Base-by-base conservation (phyloP, 2,888 invertebrate genomes). In the Norana najaformis region DNA sequence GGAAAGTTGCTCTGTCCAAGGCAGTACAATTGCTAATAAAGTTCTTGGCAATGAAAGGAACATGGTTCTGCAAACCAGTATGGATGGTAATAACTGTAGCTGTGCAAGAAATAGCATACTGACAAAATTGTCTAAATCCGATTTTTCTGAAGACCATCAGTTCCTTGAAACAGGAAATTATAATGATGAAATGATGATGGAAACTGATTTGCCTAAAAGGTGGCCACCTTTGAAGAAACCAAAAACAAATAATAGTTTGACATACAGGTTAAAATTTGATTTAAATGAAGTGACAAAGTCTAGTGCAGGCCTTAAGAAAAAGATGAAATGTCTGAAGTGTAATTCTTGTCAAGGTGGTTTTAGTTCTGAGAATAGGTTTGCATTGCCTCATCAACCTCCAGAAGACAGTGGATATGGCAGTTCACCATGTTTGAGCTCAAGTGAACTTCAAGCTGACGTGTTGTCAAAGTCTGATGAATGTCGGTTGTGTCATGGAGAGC, bases 381-480 rank as follows among this genome's bases (percentile, higher is more conserved):
- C 85, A 85, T 85, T 85, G 85, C 20, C 85, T 36, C 23, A 23
- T 0, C 36, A 85, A 36, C 85, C 5, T 85, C 35, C 35, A 8
- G 85, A 36, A 37, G 85, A 85, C 85, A 85, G 85, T 85, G 85
- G 85, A 30, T 85, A 85, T 36, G 85, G 35, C 36, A 37, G 85
- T 85, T 36, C 36, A 85, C 3, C 85, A 20, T 11, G 20, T 23
- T 36, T 85, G 20, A 23, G 85, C 85, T 36, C 85, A 20, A 85
- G 35, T 8, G 85, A 35, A 85, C 5, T 37, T 37, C 20, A 85
- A 14, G 20, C 85, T 85, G 36, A 36, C 1, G 85, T 36, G 18
- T 16, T 37, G 37, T 85, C 23, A 23, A 37, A 23, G 23, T 36
- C 85, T 85, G 37, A 85, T 36, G 23, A 11, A 30, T 11, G 69